Base-by-base conservation (phyloP, 2,888 invertebrate genomes). In the Mimas tiliae region DNA sequence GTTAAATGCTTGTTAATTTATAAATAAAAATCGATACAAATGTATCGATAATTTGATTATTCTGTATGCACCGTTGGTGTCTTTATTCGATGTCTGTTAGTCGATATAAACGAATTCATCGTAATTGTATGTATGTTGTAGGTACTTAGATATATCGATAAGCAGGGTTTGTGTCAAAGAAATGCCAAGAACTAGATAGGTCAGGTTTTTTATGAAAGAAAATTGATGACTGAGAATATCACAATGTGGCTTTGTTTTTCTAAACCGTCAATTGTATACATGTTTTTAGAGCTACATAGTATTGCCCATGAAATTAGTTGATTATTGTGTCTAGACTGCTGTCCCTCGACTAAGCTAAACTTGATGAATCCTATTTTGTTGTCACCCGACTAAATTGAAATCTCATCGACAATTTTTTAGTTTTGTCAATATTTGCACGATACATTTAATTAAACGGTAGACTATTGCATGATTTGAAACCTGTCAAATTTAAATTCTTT, bases 131-230 rank as follows among this genome's bases (percentile, higher is more conserved):
- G 19, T 42, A 58, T 11, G 19, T 42, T 19, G 38, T 38, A 7
- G 6, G 55, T 38, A 38, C 16, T 38, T 34, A 38, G 55, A 38
- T 55, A 38, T 38, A 55, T 34, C 38, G 55, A 55, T 55, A 55
- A 38, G 55, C 55, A 55, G 38, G 55, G 38, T 34, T 55, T 55
- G 55, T 55, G 55, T 55, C 55, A 55, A n/a, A 38, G 16, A 27
- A 27, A 27, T 27, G 27, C 27, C 27, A 27, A 27, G 27, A 27
- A 27, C 4, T 27, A 27, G 1, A 11, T 38, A n/a, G 7, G n/a
- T n/a, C 48, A n/a, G 8, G 42, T 42, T 42, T n/a, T n/a, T n/a
- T n/a, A n/a, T n/a, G n/a, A n/a, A n/a, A n/a, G n/a, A n/a, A 9
- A 9, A 42, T 6, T 42, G 11, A 7, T 48, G 48, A n/a, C 16